Evolutionary conservation across 2,888 invertebrate genomes (phyloP).

Genomic region (Polymixis lichenea): DNA sequence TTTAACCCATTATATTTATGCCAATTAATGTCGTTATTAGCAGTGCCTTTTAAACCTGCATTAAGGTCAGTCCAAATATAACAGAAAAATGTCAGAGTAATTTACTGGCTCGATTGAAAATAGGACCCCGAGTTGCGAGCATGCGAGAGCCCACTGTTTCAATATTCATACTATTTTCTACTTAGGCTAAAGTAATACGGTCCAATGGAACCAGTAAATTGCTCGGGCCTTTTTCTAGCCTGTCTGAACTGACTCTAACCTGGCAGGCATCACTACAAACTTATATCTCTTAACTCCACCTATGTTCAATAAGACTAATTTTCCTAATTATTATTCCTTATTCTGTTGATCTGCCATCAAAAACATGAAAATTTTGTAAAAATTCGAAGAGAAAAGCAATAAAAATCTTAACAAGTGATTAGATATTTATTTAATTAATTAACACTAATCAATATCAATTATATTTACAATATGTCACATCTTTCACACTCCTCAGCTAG

Average conservation of each 20-base stretch:
- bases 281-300: conserved; percentile 47
- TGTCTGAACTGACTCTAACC: not conserved
- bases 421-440: conserved; percentile 81
- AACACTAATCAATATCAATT: conserved; percentile 86
- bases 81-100: no score
- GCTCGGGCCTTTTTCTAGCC: no score
- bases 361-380: conserved; percentile 36
- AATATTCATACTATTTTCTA: no score
- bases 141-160: no score
- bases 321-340: conserved; percentile 30
- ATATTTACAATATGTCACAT: conserved; percentile 84
- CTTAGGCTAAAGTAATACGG: no score
- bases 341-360: conserved; percentile 58
- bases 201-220: no score
- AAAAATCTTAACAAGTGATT: conserved; percentile 73
- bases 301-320: conserved; percentile 28
- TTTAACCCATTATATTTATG: conserved; percentile 40
- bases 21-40: conserved; percentile 4
- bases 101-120: no score
- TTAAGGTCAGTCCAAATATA: no score
- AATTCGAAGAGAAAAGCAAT: conserved; percentile 63
- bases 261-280: conserved; percentile 19
- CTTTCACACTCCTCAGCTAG: conserved; percentile 74
- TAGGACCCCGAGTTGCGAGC: no score
- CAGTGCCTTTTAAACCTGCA: conserved; percentile 36